Evolutionary conservation across 2,797 vertebrate species (phyloP), one percentile per base, ranked within the genome.

Genomic region (Danio aesculapii): DNA sequence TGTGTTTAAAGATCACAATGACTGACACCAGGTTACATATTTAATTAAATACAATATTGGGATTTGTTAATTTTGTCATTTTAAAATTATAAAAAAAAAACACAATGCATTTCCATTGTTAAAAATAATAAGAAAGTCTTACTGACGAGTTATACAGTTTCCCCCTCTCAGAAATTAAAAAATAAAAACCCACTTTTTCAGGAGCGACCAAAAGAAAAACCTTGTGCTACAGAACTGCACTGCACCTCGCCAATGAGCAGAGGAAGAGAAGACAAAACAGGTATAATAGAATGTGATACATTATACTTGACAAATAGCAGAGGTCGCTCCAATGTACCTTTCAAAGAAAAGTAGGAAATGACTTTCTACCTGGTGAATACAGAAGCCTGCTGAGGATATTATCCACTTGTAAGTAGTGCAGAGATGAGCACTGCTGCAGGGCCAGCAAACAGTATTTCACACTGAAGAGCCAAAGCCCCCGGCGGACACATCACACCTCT

Each of bases 381-480:
- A 59, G 53, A 69, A 57, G 21, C 6, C 77, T 70, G 47, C 30
- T 53, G 39, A 17, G 6, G 66, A 50, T 41, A 68, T 61, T 61
- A 41, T 16, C 55, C n/a, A 70, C 16, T 78, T 19, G 10, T 49
- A 68, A 41, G 43, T 61, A 68, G 53, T 50, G 13, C n/a, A 50
- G 66, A 50, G 46, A 61, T 62, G 66, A 70, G 12, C 47, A 52
- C 46, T 61, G 55, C 64, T 41, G 76, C 46, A 41, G 44, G 52
- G 62, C 67, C 4, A 39, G 21, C 21, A 78, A 78, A 59, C 64
- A 53, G 70, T 79, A 61, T 70, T 41, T 70, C 66, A 62, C 66
- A 70, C 55, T 69, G n/a, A 70, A 44, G 64, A 78, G 47, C 64
- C 53, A 49, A 69, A 69, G 64, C 21, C 66, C 46, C 44, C 12